Evolutionary conservation across 2,797 vertebrate genomes (phyloP).

Genomic region (Enteromius trimaculatus): DNA sequence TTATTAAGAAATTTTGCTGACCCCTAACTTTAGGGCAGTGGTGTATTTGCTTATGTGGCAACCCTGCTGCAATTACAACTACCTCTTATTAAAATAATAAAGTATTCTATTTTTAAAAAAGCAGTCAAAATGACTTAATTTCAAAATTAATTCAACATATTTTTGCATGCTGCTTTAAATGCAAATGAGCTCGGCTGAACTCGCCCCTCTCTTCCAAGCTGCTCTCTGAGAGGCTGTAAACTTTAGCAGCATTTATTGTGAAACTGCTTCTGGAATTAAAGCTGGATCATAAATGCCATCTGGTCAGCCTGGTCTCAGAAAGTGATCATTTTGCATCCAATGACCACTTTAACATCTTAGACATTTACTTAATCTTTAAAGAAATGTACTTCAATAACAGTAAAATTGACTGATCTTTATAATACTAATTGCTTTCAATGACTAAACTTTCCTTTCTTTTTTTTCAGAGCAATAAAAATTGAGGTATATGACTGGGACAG

Average conservation of each 20-base stretch:
- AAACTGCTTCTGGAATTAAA: too few species aligned
- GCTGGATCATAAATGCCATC: too few species aligned
- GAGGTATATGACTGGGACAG: slow-evolving; percentile 95
- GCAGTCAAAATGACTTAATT: neutral
- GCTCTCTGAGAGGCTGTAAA: too few species aligned
- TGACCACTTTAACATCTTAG: too few species aligned
- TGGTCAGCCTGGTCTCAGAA: too few species aligned
- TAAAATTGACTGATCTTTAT: neutral
- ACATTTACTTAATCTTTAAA: neutral
- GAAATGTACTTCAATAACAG: neutral
- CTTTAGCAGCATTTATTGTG: too few species aligned
- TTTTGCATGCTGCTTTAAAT: neutral
- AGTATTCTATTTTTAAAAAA: neutral
- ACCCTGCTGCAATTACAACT: neutral
- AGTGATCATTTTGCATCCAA: too few species aligned
- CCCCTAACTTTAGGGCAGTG: neutral
- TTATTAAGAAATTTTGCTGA: neutral
- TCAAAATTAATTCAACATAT: neutral
- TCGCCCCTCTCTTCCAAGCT: too few species aligned
- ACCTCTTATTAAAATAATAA: neutral
- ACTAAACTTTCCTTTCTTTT: slow-evolving; percentile 23
- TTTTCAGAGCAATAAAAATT: slow-evolving; percentile 88
- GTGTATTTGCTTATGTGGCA: neutral
- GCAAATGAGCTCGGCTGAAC: neutral
- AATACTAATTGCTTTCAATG: neutral